Percentiles rank a stretch among this genome's conserved stretches.
Conservation (phyloP, 2,797 vertebrate species). For the Tragelaphus eurycerus region DNA sequence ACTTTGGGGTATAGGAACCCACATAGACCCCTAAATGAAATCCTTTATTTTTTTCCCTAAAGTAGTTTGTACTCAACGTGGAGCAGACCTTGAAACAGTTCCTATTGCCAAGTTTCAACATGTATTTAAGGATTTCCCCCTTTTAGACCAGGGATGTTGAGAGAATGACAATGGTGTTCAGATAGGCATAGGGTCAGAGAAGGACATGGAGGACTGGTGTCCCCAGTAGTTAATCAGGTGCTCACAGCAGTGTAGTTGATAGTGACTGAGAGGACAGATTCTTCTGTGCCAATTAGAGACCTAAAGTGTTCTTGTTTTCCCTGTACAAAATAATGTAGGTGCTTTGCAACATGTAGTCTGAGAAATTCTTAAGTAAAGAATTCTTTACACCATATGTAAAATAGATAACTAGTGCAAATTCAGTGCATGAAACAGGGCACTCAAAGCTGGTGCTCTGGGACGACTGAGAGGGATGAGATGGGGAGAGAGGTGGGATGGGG, state of each 20-base stretch:
- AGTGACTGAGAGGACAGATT: not conserved
- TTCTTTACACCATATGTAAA: not conserved
- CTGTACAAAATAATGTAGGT: not conserved
- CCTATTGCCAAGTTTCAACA: not conserved
- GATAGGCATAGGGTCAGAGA: not conserved
- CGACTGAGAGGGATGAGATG: not conserved
- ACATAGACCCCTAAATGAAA: not conserved
- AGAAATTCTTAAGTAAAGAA: not conserved
- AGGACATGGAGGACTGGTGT: not conserved
- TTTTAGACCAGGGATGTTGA: not conserved
- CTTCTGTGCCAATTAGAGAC: not conserved
- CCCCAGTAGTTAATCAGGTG: not conserved
- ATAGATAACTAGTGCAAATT: not conserved
- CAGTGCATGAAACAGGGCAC: not conserved
- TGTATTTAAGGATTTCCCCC: not conserved
- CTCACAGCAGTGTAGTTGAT: accelerated
- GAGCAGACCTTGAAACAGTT: not conserved
- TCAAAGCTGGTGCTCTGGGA: not conserved
- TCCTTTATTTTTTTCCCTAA: not conserved
- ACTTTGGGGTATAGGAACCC: not conserved
- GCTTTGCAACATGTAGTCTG: not conserved
- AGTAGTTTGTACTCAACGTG: not conserved
- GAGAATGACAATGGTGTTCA: not conserved
- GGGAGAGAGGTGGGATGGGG: not conserved
- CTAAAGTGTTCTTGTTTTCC: not conserved